These are phyloP conservation scores for Daubentonia madagascariensis DNA, from an alignment of 2,113 vertebrate species.

Conservation along the genomic window DNA sequence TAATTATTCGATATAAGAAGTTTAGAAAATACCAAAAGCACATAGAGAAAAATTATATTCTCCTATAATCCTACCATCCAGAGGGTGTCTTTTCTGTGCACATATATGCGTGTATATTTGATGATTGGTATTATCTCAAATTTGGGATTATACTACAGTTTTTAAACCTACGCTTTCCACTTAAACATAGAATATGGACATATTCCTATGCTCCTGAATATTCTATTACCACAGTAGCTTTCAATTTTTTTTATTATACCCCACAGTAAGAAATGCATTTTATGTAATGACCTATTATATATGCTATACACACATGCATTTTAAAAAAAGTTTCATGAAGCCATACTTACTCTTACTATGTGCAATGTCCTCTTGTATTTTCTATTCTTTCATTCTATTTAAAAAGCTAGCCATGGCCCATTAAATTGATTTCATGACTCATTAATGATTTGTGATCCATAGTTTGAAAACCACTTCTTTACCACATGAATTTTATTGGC, in stretches of 20 bases:
- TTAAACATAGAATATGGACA: background rate
- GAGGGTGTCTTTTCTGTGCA: background rate
- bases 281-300: background rate
- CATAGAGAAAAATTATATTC: background rate
- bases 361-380: background rate
- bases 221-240: background rate
- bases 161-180: background rate
- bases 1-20: background rate
- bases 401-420: background rate
- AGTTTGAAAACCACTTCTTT: background rate
- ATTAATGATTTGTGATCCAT: slow-evolving; percentile 9
- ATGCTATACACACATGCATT: slow-evolving; percentile 5
- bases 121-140: background rate
- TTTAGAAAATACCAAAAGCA: background rate
- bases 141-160: background rate
- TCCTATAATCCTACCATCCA: background rate
- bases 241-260: background rate
- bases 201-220: background rate
- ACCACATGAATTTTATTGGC: background rate
- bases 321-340: background rate
- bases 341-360: background rate
- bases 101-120: background rate
- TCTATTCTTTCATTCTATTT: background rate
- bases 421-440: background rate
- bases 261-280: background rate